Conservation (phyloP, 2,113 vertebrate genomes). For the Leiothrix lutea region DNA sequence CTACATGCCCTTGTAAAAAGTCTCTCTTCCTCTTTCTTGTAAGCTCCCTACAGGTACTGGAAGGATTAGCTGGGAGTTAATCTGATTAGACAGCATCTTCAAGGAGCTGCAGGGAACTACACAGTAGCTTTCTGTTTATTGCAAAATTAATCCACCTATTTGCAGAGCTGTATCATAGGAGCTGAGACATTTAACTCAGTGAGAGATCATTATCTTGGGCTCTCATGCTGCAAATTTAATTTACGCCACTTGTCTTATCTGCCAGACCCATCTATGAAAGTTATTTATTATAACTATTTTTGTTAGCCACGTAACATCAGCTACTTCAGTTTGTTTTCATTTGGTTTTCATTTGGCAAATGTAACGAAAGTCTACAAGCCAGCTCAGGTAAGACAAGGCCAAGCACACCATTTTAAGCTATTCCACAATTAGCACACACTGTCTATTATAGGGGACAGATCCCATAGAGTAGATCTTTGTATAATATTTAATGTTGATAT, state of each 20-base stretch:
- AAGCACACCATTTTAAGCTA: background rate
- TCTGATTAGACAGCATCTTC: constrained; percentile 14
- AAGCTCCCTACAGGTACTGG: background rate
- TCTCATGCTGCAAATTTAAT: background rate
- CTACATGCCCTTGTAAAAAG: background rate
- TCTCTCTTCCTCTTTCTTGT: background rate
- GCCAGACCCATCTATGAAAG: background rate
- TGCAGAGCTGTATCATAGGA: background rate
- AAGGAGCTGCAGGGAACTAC: background rate
- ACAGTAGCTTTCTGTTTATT: background rate
- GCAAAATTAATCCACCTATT: constrained; percentile 23
- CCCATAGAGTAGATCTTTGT: background rate
- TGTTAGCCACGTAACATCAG: background rate
- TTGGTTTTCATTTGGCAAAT: background rate
- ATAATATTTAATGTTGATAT: background rate
- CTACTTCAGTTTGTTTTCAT: background rate
- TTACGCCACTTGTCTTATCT: background rate
- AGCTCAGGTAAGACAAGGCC: background rate
- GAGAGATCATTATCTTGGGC: background rate
- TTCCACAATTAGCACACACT: background rate
- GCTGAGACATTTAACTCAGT: background rate
- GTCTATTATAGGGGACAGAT: background rate
- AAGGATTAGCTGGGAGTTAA: background rate
- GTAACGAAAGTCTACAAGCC: background rate
- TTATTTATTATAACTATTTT: background rate